Evolutionary conservation across 2,113 vertebrate species (phyloP).

Genomic region (Chaetura pelagica): DNA sequence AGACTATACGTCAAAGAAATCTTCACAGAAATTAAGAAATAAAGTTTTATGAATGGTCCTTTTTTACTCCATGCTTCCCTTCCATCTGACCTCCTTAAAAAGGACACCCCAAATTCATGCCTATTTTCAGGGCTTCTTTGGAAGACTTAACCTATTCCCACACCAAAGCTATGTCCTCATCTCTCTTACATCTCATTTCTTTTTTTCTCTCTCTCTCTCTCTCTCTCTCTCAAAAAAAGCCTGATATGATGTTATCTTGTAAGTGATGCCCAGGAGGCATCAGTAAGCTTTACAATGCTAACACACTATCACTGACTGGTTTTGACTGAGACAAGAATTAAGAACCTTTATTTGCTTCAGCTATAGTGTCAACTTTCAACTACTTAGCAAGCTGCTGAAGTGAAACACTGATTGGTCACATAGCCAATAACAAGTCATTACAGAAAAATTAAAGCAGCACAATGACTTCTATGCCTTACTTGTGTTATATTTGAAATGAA

Average conservation of each 20-base stretch:
- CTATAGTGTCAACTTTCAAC: neutral
- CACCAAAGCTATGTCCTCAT: neutral
- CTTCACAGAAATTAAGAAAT: neutral
- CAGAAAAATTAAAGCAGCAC: neutral
- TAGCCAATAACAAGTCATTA: neutral
- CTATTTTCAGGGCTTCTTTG: neutral
- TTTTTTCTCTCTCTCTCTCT: too few species aligned
- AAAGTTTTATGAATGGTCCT: neutral
- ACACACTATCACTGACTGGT: neutral
- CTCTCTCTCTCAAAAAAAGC: neutral
- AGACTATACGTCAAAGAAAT: neutral
- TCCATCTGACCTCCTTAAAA: neutral
- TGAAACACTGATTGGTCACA: neutral
- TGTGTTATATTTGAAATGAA: slow-evolving; percentile 96
- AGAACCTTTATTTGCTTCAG: neutral
- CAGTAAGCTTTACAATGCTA: neutral
- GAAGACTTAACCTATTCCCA: neutral
- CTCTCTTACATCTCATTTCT: neutral
- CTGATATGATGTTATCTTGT: neutral
- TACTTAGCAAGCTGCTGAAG: neutral
- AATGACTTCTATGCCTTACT: slow-evolving; percentile 71
- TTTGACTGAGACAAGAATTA: rapidly evolving
- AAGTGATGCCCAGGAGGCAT: neutral
- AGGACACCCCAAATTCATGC: neutral
- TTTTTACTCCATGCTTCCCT: neutral